phyloP scores from a whole-genome alignment of 1,140 invertebrate species.

The Microplitis mediator region DNA sequence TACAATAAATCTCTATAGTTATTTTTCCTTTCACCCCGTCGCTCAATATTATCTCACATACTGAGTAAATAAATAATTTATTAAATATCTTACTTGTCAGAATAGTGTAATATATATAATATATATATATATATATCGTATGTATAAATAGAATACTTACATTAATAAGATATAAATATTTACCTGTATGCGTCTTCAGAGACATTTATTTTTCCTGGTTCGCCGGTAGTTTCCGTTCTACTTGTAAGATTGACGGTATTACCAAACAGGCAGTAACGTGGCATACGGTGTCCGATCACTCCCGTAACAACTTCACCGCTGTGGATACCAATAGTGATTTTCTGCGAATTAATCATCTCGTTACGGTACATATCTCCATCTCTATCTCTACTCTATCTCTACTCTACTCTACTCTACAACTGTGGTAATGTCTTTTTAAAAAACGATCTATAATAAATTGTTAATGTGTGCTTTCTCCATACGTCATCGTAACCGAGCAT shows the following conservation, averaged over 20 bases:
- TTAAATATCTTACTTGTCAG: too few relatives aligned
- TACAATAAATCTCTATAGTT: conserved; percentile 15
- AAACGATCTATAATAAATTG: background rate
- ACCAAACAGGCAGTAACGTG: conserved; percentile 95
- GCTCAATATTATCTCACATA: background rate
- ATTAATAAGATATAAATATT: conserved; percentile 37
- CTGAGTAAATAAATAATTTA: background rate
- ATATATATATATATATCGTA: background rate
- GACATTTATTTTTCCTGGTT: conserved; percentile 89
- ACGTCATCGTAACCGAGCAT: background rate
- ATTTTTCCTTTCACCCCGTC: conserved; percentile 3
- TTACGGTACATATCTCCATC: conserved; percentile 10
- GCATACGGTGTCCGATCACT: conserved; percentile 95
- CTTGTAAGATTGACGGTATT: conserved; percentile 96
- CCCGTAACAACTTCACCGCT: conserved; percentile 95
- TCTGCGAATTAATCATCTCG: conserved; percentile 64
- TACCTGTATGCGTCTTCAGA: conserved; percentile 93
- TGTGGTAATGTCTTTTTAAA: too few relatives aligned
- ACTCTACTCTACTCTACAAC: too few relatives aligned
- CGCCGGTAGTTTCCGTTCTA: conserved; percentile 92
- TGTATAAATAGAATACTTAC: background rate
- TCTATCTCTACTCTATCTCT: too few relatives aligned
- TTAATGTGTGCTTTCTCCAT: background rate
- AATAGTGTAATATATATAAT: too few relatives aligned
- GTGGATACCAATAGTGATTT: conserved; percentile 96